Base-by-base conservation (phyloP, 2,113 vertebrate genomes). In the Anhinga anhinga region DNA sequence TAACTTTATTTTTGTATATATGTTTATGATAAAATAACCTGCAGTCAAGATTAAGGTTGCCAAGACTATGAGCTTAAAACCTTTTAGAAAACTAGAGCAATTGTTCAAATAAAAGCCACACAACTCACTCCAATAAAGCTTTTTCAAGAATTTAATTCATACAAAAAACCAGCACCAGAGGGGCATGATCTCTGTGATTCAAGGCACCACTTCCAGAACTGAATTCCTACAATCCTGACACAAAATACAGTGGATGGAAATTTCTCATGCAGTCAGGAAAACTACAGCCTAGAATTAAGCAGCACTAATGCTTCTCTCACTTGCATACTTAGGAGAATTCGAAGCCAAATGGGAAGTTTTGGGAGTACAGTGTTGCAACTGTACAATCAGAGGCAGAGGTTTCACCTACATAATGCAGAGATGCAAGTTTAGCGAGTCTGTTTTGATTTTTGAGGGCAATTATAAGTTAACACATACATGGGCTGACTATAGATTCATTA, bases 241-340 rank as follows among this genome's bases (percentile, higher is more conserved):
- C 20, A 59, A 82, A 91, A 56, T 55, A 78, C 13, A 71, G 42
- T 21, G 32, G n/a, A 65, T 11, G 21, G 25, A 36, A 71, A 90
- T 70, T 76, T 84, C 56, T 91, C 81, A 74, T 96, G 89, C 91
- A 97, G 89, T 84, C 65, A 93, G 86, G 81, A 94, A 89, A 94
- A 61, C n/a, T 47, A 15, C 0, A 0, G 32, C 20, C 10, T 59
- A 84, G 61, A 93, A 78, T 56, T 78, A 88, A 71, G 20, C 21
- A 79, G n/a, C 9, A 76, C 7, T 72, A 6, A 15, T 22, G 21
- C 49, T 91, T 53, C 40, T 82, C 44, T 52, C n/a, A n/a, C 19
- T 58, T 62, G 30, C 22, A 66, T 11, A 15, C 34, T 59, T 27
- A 9, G 30, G n/a, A 69, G 26, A 90, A 74, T 56, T 40, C 67